Conservation (phyloP, 1,140 invertebrate species). For the Drosophila orosa region DNA sequence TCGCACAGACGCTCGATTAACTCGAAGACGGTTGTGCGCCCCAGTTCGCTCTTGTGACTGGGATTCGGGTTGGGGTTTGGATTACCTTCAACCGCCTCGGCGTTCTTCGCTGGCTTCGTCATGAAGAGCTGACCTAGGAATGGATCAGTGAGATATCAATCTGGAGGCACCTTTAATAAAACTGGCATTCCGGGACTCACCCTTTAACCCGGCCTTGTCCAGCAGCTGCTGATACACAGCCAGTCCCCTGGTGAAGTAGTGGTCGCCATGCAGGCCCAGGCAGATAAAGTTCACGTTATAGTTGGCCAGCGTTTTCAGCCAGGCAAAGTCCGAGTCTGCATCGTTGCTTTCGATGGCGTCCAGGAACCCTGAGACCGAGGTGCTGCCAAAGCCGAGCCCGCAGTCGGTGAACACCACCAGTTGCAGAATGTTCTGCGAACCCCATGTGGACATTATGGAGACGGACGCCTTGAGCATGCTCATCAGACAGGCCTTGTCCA, state of each 20-base stretch:
- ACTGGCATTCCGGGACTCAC: conserved; percentile 10
- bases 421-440: conserved; percentile 73
- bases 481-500: conserved; percentile 71
- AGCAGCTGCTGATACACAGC: conserved; percentile 73
- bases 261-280: conserved; percentile 86
- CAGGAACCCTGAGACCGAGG: conserved; percentile 63
- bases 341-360: conserved; percentile 52
- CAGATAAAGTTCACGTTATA: conserved; percentile 91
- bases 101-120: conserved; percentile 63
- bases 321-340: conserved; percentile 84
- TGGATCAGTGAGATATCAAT: not conserved
- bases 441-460: conserved; percentile 75
- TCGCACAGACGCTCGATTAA: conserved; percentile 91
- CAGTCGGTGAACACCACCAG: conserved; percentile 80
- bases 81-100: conserved; percentile 27
- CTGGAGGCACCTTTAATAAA: not conserved
- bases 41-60: conserved; percentile 84
- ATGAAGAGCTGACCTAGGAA: conserved; percentile 69
- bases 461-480: conserved; percentile 70
- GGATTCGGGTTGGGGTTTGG: conserved; percentile 14
- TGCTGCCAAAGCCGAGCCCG: conserved; percentile 77
- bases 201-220: conserved; percentile 65
- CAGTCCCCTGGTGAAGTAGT: conserved; percentile 83
- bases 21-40: conserved; percentile 85
- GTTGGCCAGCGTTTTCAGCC: conserved; percentile 91